Conservation (phyloP, 1,140 invertebrate genomes). For the Stenopsyche tienmushanensis region DNA sequence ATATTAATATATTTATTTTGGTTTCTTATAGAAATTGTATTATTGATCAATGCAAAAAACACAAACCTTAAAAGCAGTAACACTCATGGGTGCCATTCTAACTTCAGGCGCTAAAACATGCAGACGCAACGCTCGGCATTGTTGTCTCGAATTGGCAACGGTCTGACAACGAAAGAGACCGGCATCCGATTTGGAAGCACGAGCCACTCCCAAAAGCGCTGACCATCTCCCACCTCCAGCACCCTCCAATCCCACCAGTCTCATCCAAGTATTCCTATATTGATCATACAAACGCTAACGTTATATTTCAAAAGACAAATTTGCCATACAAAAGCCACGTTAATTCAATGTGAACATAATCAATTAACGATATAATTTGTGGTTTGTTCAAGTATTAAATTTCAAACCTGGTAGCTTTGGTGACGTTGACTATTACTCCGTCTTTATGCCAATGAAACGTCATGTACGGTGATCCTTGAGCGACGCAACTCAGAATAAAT, state of each 20-base stretch:
- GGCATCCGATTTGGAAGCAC: slow-evolving; percentile 65
- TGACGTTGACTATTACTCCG: slow-evolving; percentile 69
- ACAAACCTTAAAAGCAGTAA: slow-evolving; percentile 68
- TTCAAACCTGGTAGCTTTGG: slow-evolving; percentile 66
- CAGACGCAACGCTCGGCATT: slow-evolving; percentile 69
- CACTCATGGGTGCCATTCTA: slow-evolving; percentile 69
- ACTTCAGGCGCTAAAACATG: slow-evolving; percentile 68
- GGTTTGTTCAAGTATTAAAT: background rate
- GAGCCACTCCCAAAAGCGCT: slow-evolving; percentile 65
- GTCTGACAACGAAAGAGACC: slow-evolving; percentile 74
- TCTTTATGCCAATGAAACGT: slow-evolving; percentile 81
- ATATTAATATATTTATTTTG: background rate
- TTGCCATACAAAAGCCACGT: background rate
- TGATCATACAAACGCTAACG: background rate
- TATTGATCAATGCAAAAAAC: background rate
- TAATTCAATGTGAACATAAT: no score
- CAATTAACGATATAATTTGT: background rate
- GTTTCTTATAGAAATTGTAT: background rate
- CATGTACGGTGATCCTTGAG: slow-evolving; percentile 71
- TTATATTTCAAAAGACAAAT: background rate
- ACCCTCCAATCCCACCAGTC: slow-evolving; percentile 62
- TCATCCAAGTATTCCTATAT: slow-evolving; percentile 63
- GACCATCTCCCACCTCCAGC: slow-evolving; percentile 64
- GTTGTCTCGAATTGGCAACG: slow-evolving; percentile 70
- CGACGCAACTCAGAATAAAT: slow-evolving; percentile 73